Conservation (phyloP, 2,888 invertebrate genomes). For the Eupelmus urozonus region DNA sequence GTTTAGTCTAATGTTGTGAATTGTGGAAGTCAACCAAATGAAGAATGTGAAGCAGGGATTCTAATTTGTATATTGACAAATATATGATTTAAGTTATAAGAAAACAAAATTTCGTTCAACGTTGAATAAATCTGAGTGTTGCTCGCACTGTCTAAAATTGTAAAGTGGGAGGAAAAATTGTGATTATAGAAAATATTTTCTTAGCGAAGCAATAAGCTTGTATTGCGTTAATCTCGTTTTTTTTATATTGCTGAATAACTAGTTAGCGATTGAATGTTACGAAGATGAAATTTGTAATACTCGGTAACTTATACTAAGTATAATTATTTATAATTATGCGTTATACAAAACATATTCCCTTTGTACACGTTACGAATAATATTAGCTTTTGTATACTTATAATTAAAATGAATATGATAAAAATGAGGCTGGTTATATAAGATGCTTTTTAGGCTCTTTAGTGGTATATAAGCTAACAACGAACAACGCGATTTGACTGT, state of each 20-base stretch:
- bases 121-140: conserved; percentile 2
- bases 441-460: conserved; percentile 35
- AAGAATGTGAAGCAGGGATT: background rate
- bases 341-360: conserved; percentile 16
- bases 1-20: conserved; percentile 31
- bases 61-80: background rate
- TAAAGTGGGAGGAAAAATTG: conserved; percentile 4
- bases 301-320: conserved; percentile 9
- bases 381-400: conserved; percentile 38
- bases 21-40: conserved; percentile 9
- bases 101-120: conserved; percentile 9
- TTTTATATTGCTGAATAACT: conserved; percentile 7
- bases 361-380: conserved; percentile 22
- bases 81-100: background rate
- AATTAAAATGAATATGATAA: background rate
- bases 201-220: conserved; percentile 36
- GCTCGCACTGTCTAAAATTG: conserved; percentile 14
- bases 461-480: conserved; percentile 39
- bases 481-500: conserved; percentile 1
- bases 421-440: conserved; percentile 33
- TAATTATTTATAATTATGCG: conserved; percentile 33
- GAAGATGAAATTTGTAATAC: background rate
- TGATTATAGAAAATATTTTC: conserved; percentile 38
- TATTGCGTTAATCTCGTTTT: conserved; percentile 17
- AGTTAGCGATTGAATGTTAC: conserved; percentile 20